These are phyloP conservation scores for Neodiprion pinetum DNA, from an alignment of 1,140 invertebrate genomes.

Conservation along the genomic window DNA sequence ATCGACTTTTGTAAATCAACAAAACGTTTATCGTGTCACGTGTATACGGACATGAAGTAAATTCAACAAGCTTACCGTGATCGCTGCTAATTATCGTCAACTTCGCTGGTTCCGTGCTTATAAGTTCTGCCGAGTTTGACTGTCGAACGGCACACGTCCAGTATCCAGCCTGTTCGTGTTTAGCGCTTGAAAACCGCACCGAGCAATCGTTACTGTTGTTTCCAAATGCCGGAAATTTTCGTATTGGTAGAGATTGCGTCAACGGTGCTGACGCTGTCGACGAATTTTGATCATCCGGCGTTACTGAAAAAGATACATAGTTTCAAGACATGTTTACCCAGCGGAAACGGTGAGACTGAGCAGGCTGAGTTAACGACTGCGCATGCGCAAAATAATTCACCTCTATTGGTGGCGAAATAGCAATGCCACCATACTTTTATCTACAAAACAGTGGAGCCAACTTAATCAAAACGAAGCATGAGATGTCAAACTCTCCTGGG, in stretches of 20 bases:
- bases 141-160: conserved; percentile 57
- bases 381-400: no score
- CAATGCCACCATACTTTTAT: no score
- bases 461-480: no score
- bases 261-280: conserved; percentile 35
- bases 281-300: not conserved
- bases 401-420: no score
- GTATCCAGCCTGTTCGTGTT: conserved; percentile 57
- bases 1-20: no score
- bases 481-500: no score
- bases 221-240: conserved; percentile 56
- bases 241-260: conserved; percentile 47
- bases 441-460: no score
- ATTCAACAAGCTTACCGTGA: conserved; percentile 36
- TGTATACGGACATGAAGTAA: no score
- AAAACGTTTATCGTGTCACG: no score
- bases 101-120: conserved; percentile 52
- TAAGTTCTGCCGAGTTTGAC: conserved; percentile 49
- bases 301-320: not conserved
- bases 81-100: conserved; percentile 51
- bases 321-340: no score
- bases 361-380: no score
- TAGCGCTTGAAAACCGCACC: conserved; percentile 54
- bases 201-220: conserved; percentile 60
- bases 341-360: no score